Percentiles rank a stretch among this genome's conserved stretches.
phyloP scores from a whole-genome alignment of 2,797 vertebrate genomes.

The Sparus aurata region DNA sequence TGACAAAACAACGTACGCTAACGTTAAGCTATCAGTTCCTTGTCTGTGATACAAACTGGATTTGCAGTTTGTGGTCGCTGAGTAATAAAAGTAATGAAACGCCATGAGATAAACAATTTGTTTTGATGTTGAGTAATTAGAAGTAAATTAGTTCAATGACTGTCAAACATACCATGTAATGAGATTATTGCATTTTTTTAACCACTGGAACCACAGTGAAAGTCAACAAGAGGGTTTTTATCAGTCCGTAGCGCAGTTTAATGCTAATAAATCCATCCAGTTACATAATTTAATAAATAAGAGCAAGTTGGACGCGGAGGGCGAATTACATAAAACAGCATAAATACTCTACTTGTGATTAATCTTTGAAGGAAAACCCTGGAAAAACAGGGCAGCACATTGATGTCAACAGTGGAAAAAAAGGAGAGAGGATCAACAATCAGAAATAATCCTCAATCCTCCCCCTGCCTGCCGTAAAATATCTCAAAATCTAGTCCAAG shows the following conservation, averaged over 20 bases:
- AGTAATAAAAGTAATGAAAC: too few species aligned
- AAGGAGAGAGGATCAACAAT: constrained; percentile 3
- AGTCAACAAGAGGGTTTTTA: background rate
- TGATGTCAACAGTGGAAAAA: constrained; percentile 19
- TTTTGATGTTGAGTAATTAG: too few species aligned
- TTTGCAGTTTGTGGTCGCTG: too few species aligned
- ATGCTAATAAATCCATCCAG: background rate
- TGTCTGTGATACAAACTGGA: too few species aligned
- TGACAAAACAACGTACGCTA: too few species aligned
- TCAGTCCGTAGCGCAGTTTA: background rate
- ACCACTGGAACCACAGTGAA: background rate
- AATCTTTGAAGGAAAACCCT: constrained; percentile 40
- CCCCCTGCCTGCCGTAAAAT: background rate
- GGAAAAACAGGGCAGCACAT: constrained; percentile 18
- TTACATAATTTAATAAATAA: background rate
- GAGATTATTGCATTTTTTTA: too few species aligned
- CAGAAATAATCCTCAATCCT: background rate
- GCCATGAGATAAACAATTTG: too few species aligned
- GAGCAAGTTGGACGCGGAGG: background rate
- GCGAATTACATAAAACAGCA: background rate
- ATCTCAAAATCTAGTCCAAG: constrained; percentile 4
- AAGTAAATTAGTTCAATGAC: too few species aligned
- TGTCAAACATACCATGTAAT: too few species aligned
- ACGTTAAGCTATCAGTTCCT: too few species aligned
- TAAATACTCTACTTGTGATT: constrained; percentile 3